Base-by-base conservation (phyloP, 2,113 vertebrate species). In the Catharus minimus region DNA sequence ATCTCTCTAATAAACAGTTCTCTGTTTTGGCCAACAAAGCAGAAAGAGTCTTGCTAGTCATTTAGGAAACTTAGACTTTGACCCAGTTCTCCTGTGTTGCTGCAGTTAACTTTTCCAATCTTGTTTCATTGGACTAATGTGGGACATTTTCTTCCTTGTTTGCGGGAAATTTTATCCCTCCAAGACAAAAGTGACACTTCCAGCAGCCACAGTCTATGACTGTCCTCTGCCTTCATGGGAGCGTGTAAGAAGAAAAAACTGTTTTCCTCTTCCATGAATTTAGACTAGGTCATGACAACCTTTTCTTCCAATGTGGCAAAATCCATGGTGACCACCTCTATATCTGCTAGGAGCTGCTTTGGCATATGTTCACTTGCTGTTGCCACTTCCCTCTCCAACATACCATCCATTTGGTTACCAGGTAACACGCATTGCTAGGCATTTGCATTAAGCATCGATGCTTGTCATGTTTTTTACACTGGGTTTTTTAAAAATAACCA, bases 391-490 rank as follows among this genome's bases (percentile, higher is more conserved):
- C 76, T 93, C 86, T 89, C 78, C 90, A 91, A 79, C 77, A 90
- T 21, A 86, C 81, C 89, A 94, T 71, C 89, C 78, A 56, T 74
- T 94, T 93, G 88, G 95, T 96, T 96, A 95, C 95, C 93, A 93
- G 83, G 94, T 95, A 96, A 95, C 96, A 91, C 18, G 0, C 36
- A 89, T 49, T 80, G 91, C 94, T 87, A 94, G 78, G 94, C 94
- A 87, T 90, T 95, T 94, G 91, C 88, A 90, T 93, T 92, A 94
- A 79, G 86, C 86, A 94, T 80, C 8, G 5, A 74, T 94, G 88
- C 77, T 89, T 94, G 89, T 73, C 91, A 87, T 88, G 82, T 71
- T 95, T 95, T 95, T 92, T 80, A 74, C 78, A 86, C 82, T 64
- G 79, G 14, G 50, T 58, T 89, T 89, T 92, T 92, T 92, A 92